Conservation (phyloP, 2,113 vertebrate species). For the Sula dactylatra region DNA sequence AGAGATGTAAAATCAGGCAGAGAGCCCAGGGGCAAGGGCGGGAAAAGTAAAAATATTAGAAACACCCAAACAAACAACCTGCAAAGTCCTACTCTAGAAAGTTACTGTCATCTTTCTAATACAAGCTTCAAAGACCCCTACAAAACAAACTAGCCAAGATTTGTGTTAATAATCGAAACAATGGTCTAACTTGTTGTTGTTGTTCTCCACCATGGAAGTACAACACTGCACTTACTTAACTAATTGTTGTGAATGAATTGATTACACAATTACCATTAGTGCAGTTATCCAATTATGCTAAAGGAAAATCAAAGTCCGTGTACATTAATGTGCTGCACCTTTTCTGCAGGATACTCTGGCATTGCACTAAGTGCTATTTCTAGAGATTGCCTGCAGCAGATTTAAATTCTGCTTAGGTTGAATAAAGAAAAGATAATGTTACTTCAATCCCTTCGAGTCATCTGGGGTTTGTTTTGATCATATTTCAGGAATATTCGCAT, state of each 20-base stretch:
- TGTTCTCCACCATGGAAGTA: not conserved
- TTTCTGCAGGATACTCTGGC: not conserved
- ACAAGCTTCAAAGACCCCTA: not conserved
- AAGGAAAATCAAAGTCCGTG: not conserved
- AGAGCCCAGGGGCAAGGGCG: not conserved
- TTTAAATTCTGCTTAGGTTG: slow-evolving; percentile 1
- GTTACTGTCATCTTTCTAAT: not conserved
- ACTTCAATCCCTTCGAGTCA: not conserved
- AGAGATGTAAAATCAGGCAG: not conserved
- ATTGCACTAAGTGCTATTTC: not conserved
- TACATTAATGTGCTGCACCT: not conserved
- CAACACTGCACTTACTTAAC: not conserved
- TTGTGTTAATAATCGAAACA: not conserved
- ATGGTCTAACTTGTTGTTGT: not conserved
- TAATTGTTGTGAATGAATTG: not conserved
- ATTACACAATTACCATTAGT: not conserved
- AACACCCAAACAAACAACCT: not conserved
- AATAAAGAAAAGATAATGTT: slow-evolving; percentile 25
- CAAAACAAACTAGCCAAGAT: not conserved
- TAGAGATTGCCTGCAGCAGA: not conserved
- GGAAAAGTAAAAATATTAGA: not conserved
- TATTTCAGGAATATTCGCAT: slow-evolving; percentile 13
- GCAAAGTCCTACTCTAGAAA: not conserved
- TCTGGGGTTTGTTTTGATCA: slow-evolving; percentile 32
- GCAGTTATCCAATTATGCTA: not conserved